Percentiles rank a stretch among this genome's conserved stretches.
phyloP scores from a whole-genome alignment of 2,888 invertebrate species.

The Cataglyphis altisquamis region DNA sequence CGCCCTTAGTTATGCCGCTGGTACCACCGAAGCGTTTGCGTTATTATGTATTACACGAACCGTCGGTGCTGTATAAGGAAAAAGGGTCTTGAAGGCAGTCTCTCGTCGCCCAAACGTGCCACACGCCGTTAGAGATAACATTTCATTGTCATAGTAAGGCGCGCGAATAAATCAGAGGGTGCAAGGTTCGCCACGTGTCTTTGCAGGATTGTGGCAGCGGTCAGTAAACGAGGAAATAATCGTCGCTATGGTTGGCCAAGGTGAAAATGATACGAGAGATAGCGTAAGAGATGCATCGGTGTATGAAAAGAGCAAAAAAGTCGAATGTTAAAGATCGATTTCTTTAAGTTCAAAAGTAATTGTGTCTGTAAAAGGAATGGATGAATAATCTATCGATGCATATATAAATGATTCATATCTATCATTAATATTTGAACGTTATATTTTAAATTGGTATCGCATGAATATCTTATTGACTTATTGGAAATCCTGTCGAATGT shows the following conservation, averaged over 20 bases:
- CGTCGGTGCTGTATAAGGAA: slow-evolving; percentile 54
- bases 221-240: slow-evolving; percentile 79
- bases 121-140: slow-evolving; percentile 81
- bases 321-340: background rate
- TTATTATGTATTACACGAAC: slow-evolving; percentile 73
- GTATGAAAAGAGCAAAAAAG: background rate
- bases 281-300: too few relatives aligned
- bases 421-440: slow-evolving; percentile 9
- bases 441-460: background rate
- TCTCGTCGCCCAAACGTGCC: slow-evolving; percentile 71
- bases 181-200: slow-evolving; percentile 58
- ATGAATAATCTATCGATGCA: background rate
- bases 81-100: slow-evolving; percentile 58
- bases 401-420: background rate
- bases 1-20: slow-evolving; percentile 61
- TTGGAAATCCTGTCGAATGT: background rate
- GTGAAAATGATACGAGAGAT: slow-evolving; percentile 1
- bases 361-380: background rate
- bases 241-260: slow-evolving; percentile 17
- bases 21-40: slow-evolving; percentile 69
- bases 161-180: slow-evolving; percentile 80
- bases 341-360: background rate
- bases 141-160: slow-evolving; percentile 82
- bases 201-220: slow-evolving; percentile 35
- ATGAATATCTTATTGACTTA: background rate